A percentile compares a stretch with the other conserved stretches of the same genome.
These are phyloP conservation scores for Cephus runcator DNA, from an alignment of 2,888 invertebrate species.

Conservation along the genomic window DNA sequence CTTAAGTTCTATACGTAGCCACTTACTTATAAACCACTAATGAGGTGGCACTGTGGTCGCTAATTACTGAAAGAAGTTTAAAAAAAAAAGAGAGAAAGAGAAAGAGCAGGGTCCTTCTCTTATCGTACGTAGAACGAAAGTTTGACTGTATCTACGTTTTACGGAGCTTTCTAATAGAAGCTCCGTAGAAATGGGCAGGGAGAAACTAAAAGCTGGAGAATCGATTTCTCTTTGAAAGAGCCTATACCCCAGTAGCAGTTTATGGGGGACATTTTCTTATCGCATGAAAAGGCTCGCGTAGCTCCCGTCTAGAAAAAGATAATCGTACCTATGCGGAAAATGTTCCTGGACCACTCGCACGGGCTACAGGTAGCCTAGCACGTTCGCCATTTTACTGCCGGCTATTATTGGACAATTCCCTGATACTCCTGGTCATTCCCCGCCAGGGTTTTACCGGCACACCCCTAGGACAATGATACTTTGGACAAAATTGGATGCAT, in stretches of 20 bases:
- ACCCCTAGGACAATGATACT: neutral
- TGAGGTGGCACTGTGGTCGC: conserved; percentile 30
- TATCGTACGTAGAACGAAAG: neutral
- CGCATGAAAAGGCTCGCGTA: neutral
- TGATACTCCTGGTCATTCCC: neutral
- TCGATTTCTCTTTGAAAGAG: neutral
- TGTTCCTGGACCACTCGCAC: neutral
- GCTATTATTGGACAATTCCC: conserved; percentile 41
- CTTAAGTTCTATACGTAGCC: conserved; percentile 33
- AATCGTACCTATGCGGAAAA: neutral
- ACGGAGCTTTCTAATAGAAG: neutral
- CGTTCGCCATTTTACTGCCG: conserved; percentile 32
- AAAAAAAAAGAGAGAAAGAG: neutral
- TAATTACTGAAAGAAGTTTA: conserved; percentile 28
- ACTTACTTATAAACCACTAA: conserved; percentile 40
- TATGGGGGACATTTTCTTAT: neutral
- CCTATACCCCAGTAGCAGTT: neutral
- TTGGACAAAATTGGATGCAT: neutral
- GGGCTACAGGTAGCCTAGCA: conserved; percentile 11
- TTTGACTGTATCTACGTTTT: neutral
- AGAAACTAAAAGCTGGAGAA: neutral
- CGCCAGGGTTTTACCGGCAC: neutral
- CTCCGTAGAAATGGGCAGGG: neutral
- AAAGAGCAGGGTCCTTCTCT: neutral
- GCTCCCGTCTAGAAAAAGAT: neutral